Evolutionary conservation across 2,113 vertebrate species (phyloP), one percentile per base, ranked within the genome.

Genomic region (Cynoglossus semilaevis): DNA sequence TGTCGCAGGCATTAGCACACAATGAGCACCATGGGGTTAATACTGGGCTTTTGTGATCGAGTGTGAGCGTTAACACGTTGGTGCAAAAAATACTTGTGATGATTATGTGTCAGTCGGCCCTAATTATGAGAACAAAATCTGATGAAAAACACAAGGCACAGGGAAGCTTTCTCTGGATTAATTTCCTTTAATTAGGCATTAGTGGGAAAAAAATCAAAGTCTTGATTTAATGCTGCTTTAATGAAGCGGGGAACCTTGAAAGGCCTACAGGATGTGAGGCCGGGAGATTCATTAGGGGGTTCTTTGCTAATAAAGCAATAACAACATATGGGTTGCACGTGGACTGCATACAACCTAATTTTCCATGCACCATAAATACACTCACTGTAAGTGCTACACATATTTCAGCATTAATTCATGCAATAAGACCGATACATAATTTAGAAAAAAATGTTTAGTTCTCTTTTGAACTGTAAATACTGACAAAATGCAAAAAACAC

Each of bases 181-280:
- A 88, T 89, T 84, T 84, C 78, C 81, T 77, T 81, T 87, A 87
- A 87, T 89, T 87, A 87, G 83, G 88, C 84, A 90, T 87, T 88
- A 87, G 80, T 63, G 55, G 22, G 3, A 86, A 81, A 67, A 89
- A 87, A 86, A 84, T 88, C 84, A 88, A 83, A 82, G 71, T 75
- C 70, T 83, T 87, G 81, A 87, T 86, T 85, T 79, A 88, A 89
- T 87, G 88, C 78, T 76, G 69, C 74, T 85, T 81, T 85, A 86
- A 87, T 90, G 84, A 85, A 76, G 85, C 77, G 71, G 66, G 79
- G 74, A 83, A 82, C 74, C 83, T 84, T 74, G 68, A 63, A 74
- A 71, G 63, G 68, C 70, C 59, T 51, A 51, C 35, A 2, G 71
- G 80, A 76, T 71, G 64, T 60, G 29, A 64, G 70, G 79, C 61